phyloP scores from a whole-genome alignment of 1,140 invertebrate species.

The Drosophila kepulauana region DNA sequence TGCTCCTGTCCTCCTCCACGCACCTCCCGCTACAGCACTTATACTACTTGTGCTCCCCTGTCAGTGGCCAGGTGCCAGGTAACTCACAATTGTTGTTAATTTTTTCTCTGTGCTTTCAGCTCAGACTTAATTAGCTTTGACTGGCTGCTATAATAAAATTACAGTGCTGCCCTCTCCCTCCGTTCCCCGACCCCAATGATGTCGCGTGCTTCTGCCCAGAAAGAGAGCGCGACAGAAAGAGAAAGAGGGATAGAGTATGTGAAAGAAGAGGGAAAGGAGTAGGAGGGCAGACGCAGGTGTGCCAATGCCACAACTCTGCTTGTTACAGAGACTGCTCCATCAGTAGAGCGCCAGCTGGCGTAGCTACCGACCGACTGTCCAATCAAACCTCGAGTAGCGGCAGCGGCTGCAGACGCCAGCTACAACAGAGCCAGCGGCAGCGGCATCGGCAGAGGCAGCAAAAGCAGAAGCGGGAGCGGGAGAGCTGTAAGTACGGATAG shows the following conservation, averaged over 20 bases:
- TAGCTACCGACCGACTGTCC: slow-evolving; percentile 35
- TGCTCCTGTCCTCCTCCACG: not conserved
- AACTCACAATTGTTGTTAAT: slow-evolving; percentile 44
- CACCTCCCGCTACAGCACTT: not conserved
- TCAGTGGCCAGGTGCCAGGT: slow-evolving; percentile 38
- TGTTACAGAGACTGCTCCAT: slow-evolving; percentile 13
- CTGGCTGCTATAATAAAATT: slow-evolving; percentile 55
- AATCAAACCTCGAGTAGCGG: slow-evolving; percentile 48
- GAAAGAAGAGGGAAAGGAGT: too few species aligned
- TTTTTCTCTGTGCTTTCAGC: slow-evolving; percentile 52
- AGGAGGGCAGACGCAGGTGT: slow-evolving; percentile 41
- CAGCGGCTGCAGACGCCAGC: slow-evolving; percentile 7
- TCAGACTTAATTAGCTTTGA: slow-evolving; percentile 77
- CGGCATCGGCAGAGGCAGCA: slow-evolving; percentile 11
- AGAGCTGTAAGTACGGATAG: not conserved
- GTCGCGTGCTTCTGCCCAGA: slow-evolving; percentile 34
- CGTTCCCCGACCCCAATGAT: not conserved
- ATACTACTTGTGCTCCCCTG: not conserved
- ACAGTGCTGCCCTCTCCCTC: not conserved
- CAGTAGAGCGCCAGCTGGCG: slow-evolving; percentile 23
- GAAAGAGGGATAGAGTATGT: not conserved
- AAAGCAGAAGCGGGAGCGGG: not conserved
- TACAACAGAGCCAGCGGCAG: not conserved
- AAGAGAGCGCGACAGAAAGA: not conserved
- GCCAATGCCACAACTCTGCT: slow-evolving; percentile 39